Evolutionary conservation across 2,113 vertebrate genomes (phyloP).

Genomic region (Salvator merianae): DNA sequence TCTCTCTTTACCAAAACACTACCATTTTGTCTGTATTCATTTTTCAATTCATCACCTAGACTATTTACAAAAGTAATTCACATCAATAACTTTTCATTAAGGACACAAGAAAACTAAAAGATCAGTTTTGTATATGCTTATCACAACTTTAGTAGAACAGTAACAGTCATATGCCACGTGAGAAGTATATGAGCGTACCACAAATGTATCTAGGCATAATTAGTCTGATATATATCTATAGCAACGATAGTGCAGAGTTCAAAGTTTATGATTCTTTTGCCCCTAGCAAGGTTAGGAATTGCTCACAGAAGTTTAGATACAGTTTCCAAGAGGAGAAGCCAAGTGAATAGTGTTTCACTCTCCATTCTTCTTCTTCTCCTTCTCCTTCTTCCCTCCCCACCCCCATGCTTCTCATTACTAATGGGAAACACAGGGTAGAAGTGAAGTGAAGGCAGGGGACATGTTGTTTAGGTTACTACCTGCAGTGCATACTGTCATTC

Average conservation of each 20-base stretch:
- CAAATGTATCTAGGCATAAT: background rate
- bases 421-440: background rate
- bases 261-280: background rate
- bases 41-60: background rate
- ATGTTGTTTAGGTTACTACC: background rate
- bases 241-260: background rate
- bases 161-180: background rate
- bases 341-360: background rate
- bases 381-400: too few relatives aligned
- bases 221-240: background rate
- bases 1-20: too few relatives aligned
- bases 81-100: background rate
- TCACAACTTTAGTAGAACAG: background rate
- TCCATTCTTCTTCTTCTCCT: background rate
- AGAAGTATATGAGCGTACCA: background rate
- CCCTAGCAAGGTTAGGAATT: background rate
- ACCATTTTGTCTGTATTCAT: background rate
- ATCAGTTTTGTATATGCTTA: background rate
- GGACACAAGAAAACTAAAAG: background rate
- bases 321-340: background rate
- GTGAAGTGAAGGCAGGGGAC: background rate
- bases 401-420: background rate
- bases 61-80: background rate
- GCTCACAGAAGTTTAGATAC: background rate
- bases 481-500: background rate